Base-by-base conservation (phyloP, 1,140 invertebrate genomes). In the Forficula auricularia region DNA sequence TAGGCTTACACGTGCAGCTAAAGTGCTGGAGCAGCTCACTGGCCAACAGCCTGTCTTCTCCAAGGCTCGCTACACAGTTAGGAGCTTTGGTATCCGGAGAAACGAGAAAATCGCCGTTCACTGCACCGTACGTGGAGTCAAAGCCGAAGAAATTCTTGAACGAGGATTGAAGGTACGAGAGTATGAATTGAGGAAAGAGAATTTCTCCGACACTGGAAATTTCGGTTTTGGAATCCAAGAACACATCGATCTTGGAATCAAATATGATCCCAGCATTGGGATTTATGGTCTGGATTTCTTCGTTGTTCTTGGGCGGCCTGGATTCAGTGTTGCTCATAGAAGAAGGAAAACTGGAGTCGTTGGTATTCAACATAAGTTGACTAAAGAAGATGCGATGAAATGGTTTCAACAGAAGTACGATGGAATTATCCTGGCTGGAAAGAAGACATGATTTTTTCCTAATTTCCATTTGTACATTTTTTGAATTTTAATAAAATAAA, bases 41-140 rank as follows among this genome's bases (percentile, higher is more conserved):
- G 94, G 95, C 31, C 96, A 99, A 67, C 86, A 90, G 55, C 96
- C 96, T 9, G 95, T 98, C 8, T 98, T 97, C 64, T 97, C 92
- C 13, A 99, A 99, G 72, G 94, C 96, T 39, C 75, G 95, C 49
- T 98, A 98, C 61, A 99, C 96, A 57, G 94, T 99, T 10, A 73
- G 96, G 55, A 97, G 94, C 13, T 99, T 99, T 61, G 96, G 96
- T 59, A 99, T 99, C 56, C 75, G 96, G 63, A 83, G 96, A 77
- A 99, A 99, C 75, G 96, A 99, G 77, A 99, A 98, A 64, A 99
- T 99, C 62, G 91, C 96, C 54, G 95, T 98, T 33, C 94, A 98
- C 60, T 98, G 94, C 61, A 98, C 96, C 40, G 95, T 99, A 3
- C 73, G 96, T 50, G 96, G 96, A 33, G 83, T 90, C 32, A 98